A percentile compares a stretch with the other conserved stretches of the same genome.
Evolutionary conservation across 2,888 invertebrate genomes (phyloP).

Genomic region (Aphidoletes aphidimyza): DNA sequence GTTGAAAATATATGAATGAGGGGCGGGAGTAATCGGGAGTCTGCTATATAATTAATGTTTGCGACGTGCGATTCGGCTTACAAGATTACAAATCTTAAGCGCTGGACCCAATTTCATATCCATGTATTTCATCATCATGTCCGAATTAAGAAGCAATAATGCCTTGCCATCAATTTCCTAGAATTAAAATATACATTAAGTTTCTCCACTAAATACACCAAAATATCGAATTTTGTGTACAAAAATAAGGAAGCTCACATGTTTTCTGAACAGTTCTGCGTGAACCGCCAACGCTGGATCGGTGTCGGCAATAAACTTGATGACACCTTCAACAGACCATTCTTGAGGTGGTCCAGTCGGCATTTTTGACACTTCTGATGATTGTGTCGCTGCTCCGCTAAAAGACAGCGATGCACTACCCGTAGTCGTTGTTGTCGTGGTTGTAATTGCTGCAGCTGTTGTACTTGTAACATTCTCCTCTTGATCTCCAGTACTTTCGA

Average conservation of each 20-base stretch:
- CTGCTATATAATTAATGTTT: conserved; percentile 33
- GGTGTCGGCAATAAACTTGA: conserved; percentile 86
- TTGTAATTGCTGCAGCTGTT: conserved; percentile 3
- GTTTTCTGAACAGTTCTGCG: conserved; percentile 91
- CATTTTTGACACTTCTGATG: conserved; percentile 60
- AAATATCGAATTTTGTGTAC: neutral
- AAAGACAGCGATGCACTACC: conserved; percentile 15
- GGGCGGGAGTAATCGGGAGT: too few relatives aligned
- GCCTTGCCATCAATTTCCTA: conserved; percentile 99
- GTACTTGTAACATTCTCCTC: conserved; percentile 47
- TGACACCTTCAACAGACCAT: conserved; percentile 96
- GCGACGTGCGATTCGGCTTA: conserved; percentile 67
- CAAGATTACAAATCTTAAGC: conserved; percentile 94
- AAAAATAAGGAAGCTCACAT: conserved; percentile 72
- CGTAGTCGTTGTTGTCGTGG: conserved; percentile 37
- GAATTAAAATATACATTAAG: conserved; percentile 55
- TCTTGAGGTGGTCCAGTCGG: conserved; percentile 75
- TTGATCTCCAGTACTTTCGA: neutral
- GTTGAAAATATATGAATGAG: neutral
- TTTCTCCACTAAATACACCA: neutral
- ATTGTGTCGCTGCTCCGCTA: neutral
- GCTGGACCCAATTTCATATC: conserved; percentile 96
- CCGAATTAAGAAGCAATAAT: conserved; percentile 89
- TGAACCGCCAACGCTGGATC: conserved; percentile 87
- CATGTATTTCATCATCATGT: conserved; percentile 99